Evolutionary conservation across 2,888 invertebrate species (phyloP), one percentile per base, ranked within the genome.

Genomic region (Serrognathus titanus): DNA sequence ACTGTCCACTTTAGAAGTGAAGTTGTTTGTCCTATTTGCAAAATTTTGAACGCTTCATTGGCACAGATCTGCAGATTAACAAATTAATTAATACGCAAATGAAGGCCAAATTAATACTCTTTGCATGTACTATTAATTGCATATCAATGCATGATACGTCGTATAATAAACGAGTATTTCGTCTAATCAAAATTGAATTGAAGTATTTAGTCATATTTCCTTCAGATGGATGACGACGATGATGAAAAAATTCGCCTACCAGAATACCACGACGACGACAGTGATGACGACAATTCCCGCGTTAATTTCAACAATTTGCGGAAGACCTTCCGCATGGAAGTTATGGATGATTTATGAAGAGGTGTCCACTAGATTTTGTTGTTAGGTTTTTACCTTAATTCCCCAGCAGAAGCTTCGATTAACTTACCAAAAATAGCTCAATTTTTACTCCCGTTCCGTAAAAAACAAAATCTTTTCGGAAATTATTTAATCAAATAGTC

Each of bases 311-410:
- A 62, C 9, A 65, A 65, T 60, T 63, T 71, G 58, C 70, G 71
- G 45, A 71, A 73, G 64, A 69, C 70, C 63, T 76, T 76, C 68
- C 72, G 73, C 59, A 76, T 76, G 74, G 73, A 77, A 66, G 72
- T 75, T 48, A 64, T 73, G 63, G 72, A 74, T 59, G 70, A 71
- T 63, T 73, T 69, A 57, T 64, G 58, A 57, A 56, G 62, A 58
- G 62, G 60, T 61, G 62, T 62, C 61, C 52, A 55, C 3, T 31
- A 31, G 24, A 31, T 31, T 31, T 31, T 31, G 24, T 31, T 31
- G 24, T 31, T 31, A 31, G 24, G 24, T 31, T 5, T 31, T 31
- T 31, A 31, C 24, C 6, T 31, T 31, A 16, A 16, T 16, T 16
- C 16, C 2, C 16, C 7, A 31, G 24, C 24, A 31, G 24, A 31